phyloP scores from a whole-genome alignment of 2,797 vertebrate species.

The Phyllotis vaccarum region DNA sequence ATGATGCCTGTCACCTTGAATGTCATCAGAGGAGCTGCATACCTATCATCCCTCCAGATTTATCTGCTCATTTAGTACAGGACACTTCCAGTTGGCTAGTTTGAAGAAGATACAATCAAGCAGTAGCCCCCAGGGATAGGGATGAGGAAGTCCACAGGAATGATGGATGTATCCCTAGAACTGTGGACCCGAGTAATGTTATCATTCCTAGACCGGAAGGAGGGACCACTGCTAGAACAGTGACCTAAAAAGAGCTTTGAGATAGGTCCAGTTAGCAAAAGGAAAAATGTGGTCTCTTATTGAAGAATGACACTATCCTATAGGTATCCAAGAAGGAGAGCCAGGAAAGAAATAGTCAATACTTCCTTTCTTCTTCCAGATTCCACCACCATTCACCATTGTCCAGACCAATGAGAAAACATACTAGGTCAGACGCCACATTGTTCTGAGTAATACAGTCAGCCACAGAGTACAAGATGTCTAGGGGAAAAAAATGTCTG shows the following conservation, averaged over 20 bases:
- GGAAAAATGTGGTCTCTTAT: neutral
- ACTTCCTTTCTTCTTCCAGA: neutral
- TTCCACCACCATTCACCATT: neutral
- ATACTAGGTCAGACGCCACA: neutral
- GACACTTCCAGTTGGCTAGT: neutral
- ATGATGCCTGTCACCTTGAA: neutral
- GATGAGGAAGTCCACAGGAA: neutral
- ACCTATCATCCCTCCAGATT: neutral
- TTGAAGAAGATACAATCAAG: neutral
- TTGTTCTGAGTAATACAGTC: accelerated
- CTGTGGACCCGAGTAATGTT: neutral
- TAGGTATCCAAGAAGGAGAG: neutral
- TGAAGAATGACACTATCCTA: neutral
- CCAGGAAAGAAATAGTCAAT: neutral
- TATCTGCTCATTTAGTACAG: neutral
- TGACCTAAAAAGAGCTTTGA: neutral
- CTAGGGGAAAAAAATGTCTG: neutral
- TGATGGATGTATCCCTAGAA: neutral
- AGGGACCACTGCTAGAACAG: neutral
- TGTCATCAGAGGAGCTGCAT: neutral
- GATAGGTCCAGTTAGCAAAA: neutral
- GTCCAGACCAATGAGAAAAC: neutral
- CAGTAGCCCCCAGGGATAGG: neutral
- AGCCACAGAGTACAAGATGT: neutral
- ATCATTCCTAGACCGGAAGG: neutral